phyloP scores from a whole-genome alignment of 2,113 vertebrate genomes.

The Dryoscopus gambensis region DNA sequence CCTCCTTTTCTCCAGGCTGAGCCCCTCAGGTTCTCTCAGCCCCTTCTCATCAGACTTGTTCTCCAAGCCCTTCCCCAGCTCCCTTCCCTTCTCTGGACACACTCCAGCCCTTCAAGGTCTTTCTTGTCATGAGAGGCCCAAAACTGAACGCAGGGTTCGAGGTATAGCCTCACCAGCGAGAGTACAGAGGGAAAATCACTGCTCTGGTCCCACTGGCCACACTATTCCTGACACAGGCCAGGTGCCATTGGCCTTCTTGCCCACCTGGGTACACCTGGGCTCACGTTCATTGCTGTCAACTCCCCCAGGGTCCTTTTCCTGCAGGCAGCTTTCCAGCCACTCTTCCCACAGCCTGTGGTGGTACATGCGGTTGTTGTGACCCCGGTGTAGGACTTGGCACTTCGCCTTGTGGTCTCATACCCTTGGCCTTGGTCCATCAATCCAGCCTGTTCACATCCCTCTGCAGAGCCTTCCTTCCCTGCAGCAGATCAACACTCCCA shows the following conservation, averaged over 20 bases:
- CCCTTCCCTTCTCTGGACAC: rapidly evolving
- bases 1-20: background rate
- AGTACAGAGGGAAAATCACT: background rate
- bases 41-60: background rate
- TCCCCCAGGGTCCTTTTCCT: background rate
- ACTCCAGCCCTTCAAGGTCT: background rate
- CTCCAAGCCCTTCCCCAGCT: background rate
- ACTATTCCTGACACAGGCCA: background rate
- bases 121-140: background rate
- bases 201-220: background rate
- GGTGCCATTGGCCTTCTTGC: too few relatives aligned
- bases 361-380: background rate
- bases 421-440: background rate
- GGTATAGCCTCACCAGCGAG: background rate
- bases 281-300: background rate
- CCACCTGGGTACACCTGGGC: background rate
- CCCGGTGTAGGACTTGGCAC: background rate
- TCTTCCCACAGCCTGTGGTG: background rate
- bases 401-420: background rate
- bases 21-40: rapidly evolving
- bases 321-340: background rate
- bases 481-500: background rate
- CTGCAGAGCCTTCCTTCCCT: background rate
- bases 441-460: background rate
- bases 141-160: rapidly evolving